Evolutionary conservation across 2,888 invertebrate species (phyloP).

Genomic region (Acleris emargana): DNA sequence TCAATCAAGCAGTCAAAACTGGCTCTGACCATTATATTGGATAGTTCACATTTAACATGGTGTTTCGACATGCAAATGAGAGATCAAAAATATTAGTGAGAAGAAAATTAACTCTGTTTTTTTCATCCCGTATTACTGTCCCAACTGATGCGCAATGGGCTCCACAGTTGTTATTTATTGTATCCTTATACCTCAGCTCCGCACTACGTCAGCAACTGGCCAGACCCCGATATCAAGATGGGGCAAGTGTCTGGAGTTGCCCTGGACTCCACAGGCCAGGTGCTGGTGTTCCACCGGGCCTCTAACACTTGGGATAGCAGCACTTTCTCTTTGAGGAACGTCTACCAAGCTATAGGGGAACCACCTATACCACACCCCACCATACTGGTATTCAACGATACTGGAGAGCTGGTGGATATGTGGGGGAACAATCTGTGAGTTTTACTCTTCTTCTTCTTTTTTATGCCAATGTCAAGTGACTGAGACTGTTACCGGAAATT

Average conservation of each 20-base stretch:
- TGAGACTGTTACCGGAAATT: no score
- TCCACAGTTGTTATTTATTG: no score
- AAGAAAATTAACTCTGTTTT: no score
- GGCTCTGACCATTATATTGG: no score
- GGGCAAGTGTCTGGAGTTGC: conserved; percentile 94
- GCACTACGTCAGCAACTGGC: conserved; percentile 83
- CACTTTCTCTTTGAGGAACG: conserved; percentile 85
- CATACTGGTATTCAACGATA: conserved; percentile 85
- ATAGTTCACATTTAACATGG: no score
- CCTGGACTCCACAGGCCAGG: conserved; percentile 87
- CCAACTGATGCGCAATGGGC: no score
- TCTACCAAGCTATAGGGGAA: conserved; percentile 77
- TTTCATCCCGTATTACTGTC: no score
- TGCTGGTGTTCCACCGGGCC: conserved; percentile 93
- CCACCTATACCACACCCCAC: conserved; percentile 86
- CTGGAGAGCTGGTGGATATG: conserved; percentile 84
- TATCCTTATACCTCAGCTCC: conserved; percentile 68
- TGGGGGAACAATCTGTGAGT: conserved; percentile 89
- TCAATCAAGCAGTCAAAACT: no score
- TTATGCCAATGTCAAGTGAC: conserved; percentile 14
- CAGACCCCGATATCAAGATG: conserved; percentile 73
- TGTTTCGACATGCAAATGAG: no score
- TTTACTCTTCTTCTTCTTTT: background rate
- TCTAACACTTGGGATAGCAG: conserved; percentile 84
- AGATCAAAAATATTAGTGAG: no score